A percentile compares a stretch with the other conserved stretches of the same genome.
Evolutionary conservation across 2,113 vertebrate genomes (phyloP).

Genomic region (Pangasianodon gigas): DNA sequence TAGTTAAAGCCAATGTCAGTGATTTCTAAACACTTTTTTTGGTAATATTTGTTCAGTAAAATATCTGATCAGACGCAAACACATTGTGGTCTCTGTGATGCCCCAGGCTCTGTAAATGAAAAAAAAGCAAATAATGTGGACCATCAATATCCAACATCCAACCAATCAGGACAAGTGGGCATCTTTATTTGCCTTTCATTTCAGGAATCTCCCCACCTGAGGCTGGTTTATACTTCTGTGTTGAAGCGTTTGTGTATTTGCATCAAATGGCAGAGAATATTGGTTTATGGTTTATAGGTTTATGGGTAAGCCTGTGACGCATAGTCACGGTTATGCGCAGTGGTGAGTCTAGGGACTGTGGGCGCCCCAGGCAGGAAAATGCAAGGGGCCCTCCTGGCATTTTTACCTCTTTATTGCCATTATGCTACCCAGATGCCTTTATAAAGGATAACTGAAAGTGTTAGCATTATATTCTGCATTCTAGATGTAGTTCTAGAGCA

Average conservation of each 20-base stretch:
- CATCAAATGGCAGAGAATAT: background rate
- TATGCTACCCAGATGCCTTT: no score
- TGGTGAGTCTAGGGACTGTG: no score
- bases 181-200: background rate
- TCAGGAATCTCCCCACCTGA: background rate
- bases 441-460: background rate
- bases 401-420: no score
- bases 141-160: background rate
- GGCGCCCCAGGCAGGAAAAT: no score
- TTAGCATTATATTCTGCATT: background rate
- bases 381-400: no score
- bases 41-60: no score
- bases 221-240: background rate
- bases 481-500: background rate
- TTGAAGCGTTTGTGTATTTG: background rate
- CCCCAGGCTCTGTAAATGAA: no score
- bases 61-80: no score
- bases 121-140: no score
- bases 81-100: no score
- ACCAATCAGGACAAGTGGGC: background rate
- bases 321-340: background rate
- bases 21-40: no score
- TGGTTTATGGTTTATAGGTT: background rate
- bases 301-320: background rate
- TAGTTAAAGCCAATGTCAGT: no score